Evolutionary conservation across 1,140 invertebrate genomes (phyloP).

Genomic region (Goniozus legneri): DNA sequence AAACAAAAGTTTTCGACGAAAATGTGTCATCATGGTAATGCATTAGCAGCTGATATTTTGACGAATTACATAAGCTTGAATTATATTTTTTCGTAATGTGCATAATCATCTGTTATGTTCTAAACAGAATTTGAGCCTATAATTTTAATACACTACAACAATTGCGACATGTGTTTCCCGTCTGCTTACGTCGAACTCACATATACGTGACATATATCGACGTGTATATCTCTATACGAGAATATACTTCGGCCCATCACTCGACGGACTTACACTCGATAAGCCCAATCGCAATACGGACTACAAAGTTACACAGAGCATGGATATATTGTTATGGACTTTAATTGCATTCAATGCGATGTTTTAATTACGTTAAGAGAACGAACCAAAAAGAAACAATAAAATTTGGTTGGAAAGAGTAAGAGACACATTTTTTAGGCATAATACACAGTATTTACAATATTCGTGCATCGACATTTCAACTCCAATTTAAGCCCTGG

Average conservation of each 20-base stretch:
- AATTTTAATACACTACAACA: too few relatives aligned
- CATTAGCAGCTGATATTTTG: not conserved
- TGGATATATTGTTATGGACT: constrained; percentile 1
- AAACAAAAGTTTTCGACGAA: not conserved
- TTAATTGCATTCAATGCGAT: constrained; percentile 6
- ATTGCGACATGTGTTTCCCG: too few relatives aligned
- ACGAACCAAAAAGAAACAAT: too few relatives aligned
- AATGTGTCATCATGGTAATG: not conserved
- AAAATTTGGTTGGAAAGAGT: constrained; percentile 16
- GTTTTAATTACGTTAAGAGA: constrained; percentile 15
- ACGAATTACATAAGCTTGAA: too few relatives aligned
- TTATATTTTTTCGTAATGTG: too few relatives aligned
- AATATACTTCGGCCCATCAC: too few relatives aligned
- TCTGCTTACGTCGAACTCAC: too few relatives aligned
- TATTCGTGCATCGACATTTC: constrained; percentile 29
- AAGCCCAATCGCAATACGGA: not conserved
- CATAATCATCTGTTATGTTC: too few relatives aligned
- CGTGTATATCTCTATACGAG: too few relatives aligned
- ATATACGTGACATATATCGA: too few relatives aligned
- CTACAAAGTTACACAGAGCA: not conserved
- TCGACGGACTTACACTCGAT: too few relatives aligned
- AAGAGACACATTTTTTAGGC: constrained; percentile 37
- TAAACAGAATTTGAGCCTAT: too few relatives aligned
- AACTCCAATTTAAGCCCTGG: constrained; percentile 37
- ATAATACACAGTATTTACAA: constrained; percentile 51